These are phyloP conservation scores for Zalophus californianus DNA, from an alignment of 2,797 vertebrate genomes.

Conservation along the genomic window DNA sequence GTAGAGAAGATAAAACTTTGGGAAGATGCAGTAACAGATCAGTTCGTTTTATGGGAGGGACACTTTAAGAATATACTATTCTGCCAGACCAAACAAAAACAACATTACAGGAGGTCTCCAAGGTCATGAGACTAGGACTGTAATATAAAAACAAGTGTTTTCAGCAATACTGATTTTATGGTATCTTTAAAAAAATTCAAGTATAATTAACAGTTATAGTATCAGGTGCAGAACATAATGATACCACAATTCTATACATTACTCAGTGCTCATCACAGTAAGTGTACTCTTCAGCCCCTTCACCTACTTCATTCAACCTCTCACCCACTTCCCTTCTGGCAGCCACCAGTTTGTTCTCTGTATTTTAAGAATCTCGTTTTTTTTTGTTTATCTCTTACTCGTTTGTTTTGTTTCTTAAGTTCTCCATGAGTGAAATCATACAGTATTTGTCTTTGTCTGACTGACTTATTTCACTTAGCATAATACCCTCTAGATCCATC, in stretches of 20 bases:
- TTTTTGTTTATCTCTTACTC: not conserved
- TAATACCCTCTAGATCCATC: not conserved
- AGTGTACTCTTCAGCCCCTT: not conserved
- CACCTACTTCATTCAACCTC: not conserved
- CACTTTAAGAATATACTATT: slow-evolving; percentile 48
- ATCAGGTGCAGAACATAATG: not conserved
- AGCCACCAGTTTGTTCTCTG: not conserved
- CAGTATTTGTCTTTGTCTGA: not conserved
- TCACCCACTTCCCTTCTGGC: not conserved
- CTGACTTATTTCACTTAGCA: not conserved
- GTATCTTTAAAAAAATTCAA: not conserved
- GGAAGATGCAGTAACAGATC: not conserved
- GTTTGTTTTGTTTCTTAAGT: not conserved
- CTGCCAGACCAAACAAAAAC: not conserved
- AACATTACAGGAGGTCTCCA: not conserved
- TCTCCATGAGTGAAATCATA: not conserved
- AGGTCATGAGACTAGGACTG: not conserved
- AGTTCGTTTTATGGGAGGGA: slow-evolving; percentile 32
- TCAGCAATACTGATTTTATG: not conserved
- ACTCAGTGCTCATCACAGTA: not conserved
- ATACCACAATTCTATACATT: not conserved
- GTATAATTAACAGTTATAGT: not conserved
- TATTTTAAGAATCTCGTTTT: not conserved
- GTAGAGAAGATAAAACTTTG: not conserved
- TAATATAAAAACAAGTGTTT: not conserved